Percentiles rank a stretch among this genome's conserved stretches.
These are phyloP conservation scores for Acronicta aceris DNA, from an alignment of 2,888 invertebrate species.

Conservation along the genomic window DNA sequence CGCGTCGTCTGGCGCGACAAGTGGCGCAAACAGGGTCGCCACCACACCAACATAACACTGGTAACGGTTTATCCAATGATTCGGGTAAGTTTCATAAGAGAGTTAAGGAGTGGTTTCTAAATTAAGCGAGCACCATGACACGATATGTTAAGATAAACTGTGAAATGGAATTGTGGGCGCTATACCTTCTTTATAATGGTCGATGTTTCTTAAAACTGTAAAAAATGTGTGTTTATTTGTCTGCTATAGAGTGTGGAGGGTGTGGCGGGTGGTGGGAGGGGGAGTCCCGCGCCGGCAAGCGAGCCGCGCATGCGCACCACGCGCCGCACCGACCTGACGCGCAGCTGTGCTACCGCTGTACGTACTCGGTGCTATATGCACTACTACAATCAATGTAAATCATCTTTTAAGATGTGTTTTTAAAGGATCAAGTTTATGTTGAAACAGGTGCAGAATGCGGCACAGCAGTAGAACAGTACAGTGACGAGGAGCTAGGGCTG, in stretches of 20 bases:
- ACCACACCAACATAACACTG: conserved; percentile 53
- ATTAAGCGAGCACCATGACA: no score
- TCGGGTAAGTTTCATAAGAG: no score
- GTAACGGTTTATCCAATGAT: conserved; percentile 4
- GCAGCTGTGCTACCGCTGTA: conserved; percentile 76
- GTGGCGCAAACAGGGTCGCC: conserved; percentile 81
- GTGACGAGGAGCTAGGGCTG: conserved; percentile 98
- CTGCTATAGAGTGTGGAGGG: neutral
- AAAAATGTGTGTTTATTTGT: neutral
- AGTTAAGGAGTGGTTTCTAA: no score
- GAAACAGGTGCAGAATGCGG: conserved; percentile 96
- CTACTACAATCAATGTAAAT: no score
- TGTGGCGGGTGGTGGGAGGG: conserved; percentile 66
- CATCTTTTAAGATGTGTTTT: no score
- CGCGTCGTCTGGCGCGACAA: conserved; percentile 80
- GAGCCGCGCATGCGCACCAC: conserved; percentile 88
- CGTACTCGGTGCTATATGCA: conserved; percentile 31
- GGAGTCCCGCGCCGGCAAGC: conserved; percentile 63
- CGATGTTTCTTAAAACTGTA: no score
- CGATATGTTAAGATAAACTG: no score
- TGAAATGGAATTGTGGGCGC: no score
- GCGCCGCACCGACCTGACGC: conserved; percentile 65
- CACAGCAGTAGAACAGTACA: conserved; percentile 96
- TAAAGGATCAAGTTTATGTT: no score
- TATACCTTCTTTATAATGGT: no score